Evolutionary conservation across 2,888 invertebrate genomes (phyloP).

Genomic region (Eristalis intricaria): DNA sequence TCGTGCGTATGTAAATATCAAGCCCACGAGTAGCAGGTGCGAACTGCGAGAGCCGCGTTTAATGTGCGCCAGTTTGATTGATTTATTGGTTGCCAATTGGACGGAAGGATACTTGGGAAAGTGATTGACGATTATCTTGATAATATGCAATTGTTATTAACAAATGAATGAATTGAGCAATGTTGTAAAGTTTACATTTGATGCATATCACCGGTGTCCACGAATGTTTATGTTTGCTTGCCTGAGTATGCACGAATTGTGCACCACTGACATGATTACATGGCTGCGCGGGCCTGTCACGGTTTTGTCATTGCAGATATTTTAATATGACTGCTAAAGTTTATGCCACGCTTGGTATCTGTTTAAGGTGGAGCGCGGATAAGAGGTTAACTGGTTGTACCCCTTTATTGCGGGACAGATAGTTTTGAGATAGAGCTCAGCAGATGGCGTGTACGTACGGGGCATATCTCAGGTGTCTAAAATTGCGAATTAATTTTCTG

Average conservation of each 20-base stretch:
- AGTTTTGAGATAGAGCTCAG: neutral
- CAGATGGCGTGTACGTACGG: neutral
- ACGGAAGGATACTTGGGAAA: slow-evolving; percentile 52
- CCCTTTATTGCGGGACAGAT: neutral
- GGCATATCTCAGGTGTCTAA: neutral
- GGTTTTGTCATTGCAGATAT: neutral
- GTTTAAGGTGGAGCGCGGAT: neutral
- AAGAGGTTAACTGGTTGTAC: neutral
- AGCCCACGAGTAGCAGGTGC: slow-evolving; percentile 57
- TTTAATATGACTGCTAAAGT: neutral
- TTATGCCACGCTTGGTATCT: neutral
- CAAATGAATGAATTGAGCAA: slow-evolving; percentile 52
- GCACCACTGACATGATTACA: neutral
- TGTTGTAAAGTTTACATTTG: slow-evolving; percentile 37
- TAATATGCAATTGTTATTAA: slow-evolving; percentile 56
- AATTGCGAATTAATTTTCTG: neutral
- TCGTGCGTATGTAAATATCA: slow-evolving; percentile 69
- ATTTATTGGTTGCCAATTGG: slow-evolving; percentile 54
- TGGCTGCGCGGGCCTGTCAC: neutral
- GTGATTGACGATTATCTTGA: slow-evolving; percentile 61
- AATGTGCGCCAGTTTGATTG: slow-evolving; percentile 63
- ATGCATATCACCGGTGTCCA: slow-evolving; percentile 39
- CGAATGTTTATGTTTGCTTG: neutral
- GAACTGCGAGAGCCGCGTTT: slow-evolving; percentile 30
- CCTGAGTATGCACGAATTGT: neutral